Percentiles rank a stretch among this genome's conserved stretches.
Evolutionary conservation across 2,113 vertebrate genomes (phyloP).

Genomic region (Garra rufa): DNA sequence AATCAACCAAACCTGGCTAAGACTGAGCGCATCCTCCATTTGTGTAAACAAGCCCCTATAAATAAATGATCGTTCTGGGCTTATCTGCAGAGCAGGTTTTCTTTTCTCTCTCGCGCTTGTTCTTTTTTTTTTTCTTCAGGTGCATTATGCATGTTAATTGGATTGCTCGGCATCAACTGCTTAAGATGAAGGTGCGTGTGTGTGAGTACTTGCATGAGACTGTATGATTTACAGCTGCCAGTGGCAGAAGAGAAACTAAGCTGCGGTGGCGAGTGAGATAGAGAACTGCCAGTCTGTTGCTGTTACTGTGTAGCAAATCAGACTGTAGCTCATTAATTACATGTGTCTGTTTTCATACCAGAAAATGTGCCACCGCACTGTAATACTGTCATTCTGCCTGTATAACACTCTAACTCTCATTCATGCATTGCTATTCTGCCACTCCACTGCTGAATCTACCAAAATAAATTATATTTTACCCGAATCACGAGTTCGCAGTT

Average conservation of each 20-base stretch:
- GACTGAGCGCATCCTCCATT: slow-evolving; percentile 42
- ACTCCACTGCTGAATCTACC: neutral
- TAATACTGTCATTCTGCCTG: slow-evolving; percentile 17
- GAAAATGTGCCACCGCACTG: neutral
- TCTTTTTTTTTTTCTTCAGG: slow-evolving; percentile 15
- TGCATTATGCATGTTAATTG: slow-evolving; percentile 59
- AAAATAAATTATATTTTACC: neutral
- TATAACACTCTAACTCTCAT: slow-evolving; percentile 1
- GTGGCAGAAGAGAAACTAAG: neutral
- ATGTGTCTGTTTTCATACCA: slow-evolving; percentile 8
- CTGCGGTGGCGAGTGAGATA: neutral
- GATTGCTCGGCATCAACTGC: slow-evolving; percentile 42
- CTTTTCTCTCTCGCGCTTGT: slow-evolving; percentile 20
- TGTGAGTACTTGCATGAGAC: slow-evolving; percentile 5
- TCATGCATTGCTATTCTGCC: neutral
- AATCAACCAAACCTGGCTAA: slow-evolving; percentile 45
- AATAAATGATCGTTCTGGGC: slow-evolving; percentile 58
- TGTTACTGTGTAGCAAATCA: slow-evolving; percentile 2
- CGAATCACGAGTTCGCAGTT: neutral
- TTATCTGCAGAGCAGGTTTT: slow-evolving; percentile 45
- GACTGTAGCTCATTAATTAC: slow-evolving; percentile 11
- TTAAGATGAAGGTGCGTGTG: slow-evolving; percentile 10
- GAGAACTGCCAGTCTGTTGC: neutral
- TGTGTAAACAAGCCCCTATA: slow-evolving; percentile 58
- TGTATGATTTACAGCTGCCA: slow-evolving; percentile 21